phyloP scores from a whole-genome alignment of 1,140 invertebrate genomes.

The Pogonomyrmex barbatus region DNA sequence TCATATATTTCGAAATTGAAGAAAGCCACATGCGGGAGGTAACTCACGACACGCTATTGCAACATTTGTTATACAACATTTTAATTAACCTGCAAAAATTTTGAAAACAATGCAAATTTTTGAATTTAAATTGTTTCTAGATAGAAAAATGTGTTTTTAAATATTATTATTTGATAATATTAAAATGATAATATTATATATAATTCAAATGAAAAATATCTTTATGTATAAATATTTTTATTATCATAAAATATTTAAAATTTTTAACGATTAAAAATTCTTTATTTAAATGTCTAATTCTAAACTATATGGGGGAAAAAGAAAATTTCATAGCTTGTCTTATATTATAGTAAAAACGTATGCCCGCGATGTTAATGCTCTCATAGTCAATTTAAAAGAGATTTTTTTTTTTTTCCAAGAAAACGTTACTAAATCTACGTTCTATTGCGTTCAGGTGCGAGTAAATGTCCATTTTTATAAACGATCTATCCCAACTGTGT shows the following conservation, averaged over 20 bases:
- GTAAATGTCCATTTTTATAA: conserved; percentile 30
- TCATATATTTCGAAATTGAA: conserved; percentile 65
- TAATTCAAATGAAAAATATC: background rate
- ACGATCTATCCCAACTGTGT: background rate
- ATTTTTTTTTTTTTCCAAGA: background rate
- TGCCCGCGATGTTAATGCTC: background rate
- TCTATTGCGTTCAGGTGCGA: background rate
- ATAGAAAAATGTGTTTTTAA: background rate
- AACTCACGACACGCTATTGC: conserved; percentile 8
- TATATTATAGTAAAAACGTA: background rate
- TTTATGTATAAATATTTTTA: background rate
- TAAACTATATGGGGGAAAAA: background rate
- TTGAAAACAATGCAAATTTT: background rate
- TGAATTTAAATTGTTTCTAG: background rate
- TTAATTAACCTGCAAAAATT: background rate
- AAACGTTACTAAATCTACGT: conserved; percentile 13
- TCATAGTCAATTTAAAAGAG: background rate
- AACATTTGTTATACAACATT: conserved; percentile 7
- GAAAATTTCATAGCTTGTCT: background rate
- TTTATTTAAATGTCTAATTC: background rate
- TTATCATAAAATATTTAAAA: no score
- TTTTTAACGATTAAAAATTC: background rate
- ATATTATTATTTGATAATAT: background rate
- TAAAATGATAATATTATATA: background rate
- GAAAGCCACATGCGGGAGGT: conserved; percentile 50